phyloP scores from a whole-genome alignment of 1,140 invertebrate genomes.

The Monochamus saltuarius region DNA sequence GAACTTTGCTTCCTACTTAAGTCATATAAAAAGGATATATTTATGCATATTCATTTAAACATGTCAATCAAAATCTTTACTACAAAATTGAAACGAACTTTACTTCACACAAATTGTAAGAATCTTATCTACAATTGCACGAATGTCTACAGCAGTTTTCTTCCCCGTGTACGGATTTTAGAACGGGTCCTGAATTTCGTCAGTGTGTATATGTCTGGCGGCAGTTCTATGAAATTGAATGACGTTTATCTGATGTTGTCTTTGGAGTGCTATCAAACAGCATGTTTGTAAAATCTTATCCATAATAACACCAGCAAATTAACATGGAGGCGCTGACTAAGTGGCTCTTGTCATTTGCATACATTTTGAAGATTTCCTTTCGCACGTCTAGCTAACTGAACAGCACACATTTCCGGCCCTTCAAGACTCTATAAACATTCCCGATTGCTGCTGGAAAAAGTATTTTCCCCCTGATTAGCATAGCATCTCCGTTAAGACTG shows the following conservation, averaged over 20 bases:
- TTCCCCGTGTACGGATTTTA: too few species aligned
- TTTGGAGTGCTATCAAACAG: constrained; percentile 36
- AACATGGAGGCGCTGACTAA: constrained; percentile 36
- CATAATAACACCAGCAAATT: constrained; percentile 40
- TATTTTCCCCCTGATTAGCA: constrained; percentile 6
- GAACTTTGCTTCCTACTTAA: too few species aligned
- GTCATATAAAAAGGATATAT: too few species aligned
- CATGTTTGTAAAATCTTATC: constrained; percentile 39
- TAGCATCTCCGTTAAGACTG: constrained; percentile 6
- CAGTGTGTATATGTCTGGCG: too few species aligned
- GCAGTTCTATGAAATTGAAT: constrained; percentile 23
- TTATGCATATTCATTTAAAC: too few species aligned
- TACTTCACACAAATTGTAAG: too few species aligned
- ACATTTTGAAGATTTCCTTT: constrained; percentile 35
- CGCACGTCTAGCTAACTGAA: too few species aligned
- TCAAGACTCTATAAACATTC: constrained; percentile 6
- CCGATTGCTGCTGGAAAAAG: constrained; percentile 12
- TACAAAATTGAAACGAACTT: too few species aligned
- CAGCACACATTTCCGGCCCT: constrained; percentile 11
- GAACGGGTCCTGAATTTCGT: too few species aligned
- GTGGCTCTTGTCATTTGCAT: constrained; percentile 35
- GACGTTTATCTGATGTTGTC: constrained; percentile 37
- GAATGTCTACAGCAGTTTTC: too few species aligned
- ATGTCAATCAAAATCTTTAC: too few species aligned
- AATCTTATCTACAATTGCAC: too few species aligned